A percentile compares a stretch with the other conserved stretches of the same genome.
These are phyloP conservation scores for Epinephelus cyanopodus DNA, from an alignment of 2,113 vertebrate genomes.

Conservation along the genomic window DNA sequence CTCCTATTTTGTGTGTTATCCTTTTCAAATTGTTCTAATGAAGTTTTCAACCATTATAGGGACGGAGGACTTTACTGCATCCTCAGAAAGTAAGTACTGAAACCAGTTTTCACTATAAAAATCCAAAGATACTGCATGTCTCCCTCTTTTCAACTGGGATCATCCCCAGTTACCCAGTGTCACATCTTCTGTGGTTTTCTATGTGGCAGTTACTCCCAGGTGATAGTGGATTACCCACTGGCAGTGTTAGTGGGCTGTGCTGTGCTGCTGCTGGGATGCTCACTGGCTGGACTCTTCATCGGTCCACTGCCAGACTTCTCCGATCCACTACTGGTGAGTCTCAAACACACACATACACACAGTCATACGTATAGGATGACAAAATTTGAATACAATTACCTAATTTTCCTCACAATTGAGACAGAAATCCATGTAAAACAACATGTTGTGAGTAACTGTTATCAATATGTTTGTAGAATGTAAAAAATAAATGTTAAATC, in stretches of 20 bases:
- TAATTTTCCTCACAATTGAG: too few species aligned
- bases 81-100: constrained; percentile 89
- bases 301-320: constrained; percentile 94
- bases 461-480: too few species aligned
- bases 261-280: constrained; percentile 85
- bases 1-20: background rate
- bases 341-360: constrained; percentile 13
- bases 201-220: constrained; percentile 90
- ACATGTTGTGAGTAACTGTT: too few species aligned
- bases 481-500: too few species aligned
- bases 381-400: too few species aligned
- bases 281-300: constrained; percentile 89
- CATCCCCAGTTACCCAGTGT: background rate
- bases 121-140: background rate
- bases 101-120: background rate
- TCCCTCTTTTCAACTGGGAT: background rate
- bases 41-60: constrained; percentile 76
- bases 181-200: constrained; percentile 56
- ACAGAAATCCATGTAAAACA: too few species aligned
- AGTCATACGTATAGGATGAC: background rate
- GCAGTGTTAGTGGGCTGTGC: constrained; percentile 87
- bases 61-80: constrained; percentile 89
- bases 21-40: constrained; percentile 11
- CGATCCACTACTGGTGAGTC: constrained; percentile 91
- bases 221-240: constrained; percentile 91